These are phyloP conservation scores for Enteromius viviparus DNA, from an alignment of 2,797 vertebrate species.

Conservation along the genomic window DNA sequence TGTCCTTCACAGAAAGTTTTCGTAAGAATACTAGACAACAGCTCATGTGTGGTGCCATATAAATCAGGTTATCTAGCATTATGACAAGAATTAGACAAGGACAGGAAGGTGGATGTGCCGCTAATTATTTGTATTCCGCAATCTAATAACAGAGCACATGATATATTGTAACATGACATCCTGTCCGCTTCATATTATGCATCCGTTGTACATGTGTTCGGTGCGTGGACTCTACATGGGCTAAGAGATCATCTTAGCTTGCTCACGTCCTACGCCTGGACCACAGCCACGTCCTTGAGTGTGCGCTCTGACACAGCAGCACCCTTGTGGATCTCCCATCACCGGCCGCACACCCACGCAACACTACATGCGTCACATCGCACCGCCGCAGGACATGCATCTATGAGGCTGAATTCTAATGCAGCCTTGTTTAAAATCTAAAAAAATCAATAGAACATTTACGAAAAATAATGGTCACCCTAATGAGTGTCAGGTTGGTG, in stretches of 20 bases:
- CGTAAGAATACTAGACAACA: not conserved
- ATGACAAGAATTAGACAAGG: constrained; percentile 6
- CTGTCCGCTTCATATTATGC: constrained; percentile 2
- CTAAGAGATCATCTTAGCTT: constrained; percentile 35
- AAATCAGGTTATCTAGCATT: not conserved
- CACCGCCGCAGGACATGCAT: not conserved
- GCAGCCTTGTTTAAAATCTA: not conserved
- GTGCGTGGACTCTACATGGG: constrained; percentile 2
- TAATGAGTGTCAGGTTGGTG: not conserved
- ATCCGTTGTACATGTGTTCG: constrained; percentile 12
- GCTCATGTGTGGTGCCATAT: not conserved
- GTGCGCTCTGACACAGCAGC: constrained; percentile 27
- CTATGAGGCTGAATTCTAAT: not conserved
- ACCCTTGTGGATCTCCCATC: constrained; percentile 29
- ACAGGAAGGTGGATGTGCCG: not conserved
- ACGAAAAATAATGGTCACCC: not conserved
- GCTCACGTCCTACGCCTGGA: constrained; percentile 26
- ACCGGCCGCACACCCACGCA: constrained; percentile 5
- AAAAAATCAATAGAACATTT: not conserved
- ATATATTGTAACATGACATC: constrained; percentile 22
- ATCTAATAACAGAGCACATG: constrained; percentile 11
- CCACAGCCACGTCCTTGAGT: constrained; percentile 40
- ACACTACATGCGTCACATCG: constrained; percentile 14
- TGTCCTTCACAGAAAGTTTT: not conserved
- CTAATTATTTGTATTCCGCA: constrained; percentile 17